Base-by-base conservation (phyloP, 2,797 vertebrate genomes). In the Geotrypetes seraphini region DNA sequence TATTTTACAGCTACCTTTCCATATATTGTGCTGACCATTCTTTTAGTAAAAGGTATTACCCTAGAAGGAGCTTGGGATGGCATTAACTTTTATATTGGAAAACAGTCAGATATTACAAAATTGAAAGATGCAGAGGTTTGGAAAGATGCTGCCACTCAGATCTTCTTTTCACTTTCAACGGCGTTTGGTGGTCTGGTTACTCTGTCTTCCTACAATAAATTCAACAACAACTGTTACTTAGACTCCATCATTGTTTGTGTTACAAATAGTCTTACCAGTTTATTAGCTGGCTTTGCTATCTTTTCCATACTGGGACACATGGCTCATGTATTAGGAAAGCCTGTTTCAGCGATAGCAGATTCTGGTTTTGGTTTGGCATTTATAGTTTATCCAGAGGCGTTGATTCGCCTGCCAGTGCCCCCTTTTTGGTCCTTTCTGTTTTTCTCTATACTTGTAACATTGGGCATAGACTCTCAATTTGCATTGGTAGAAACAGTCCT, bases 1-100 rank as follows among this genome's bases (percentile, higher is more conserved):
- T 97, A 95, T 60, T 95, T 96, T 37, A 95, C 91, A 1, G 90
- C 91, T 0, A 73, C 86, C n/a, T 94, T 94, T 47, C 92, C 94
- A 0, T 94, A 94, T 0, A 53, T 83, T 13, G 85, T 93, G 36
- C 75, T 97, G 30, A 16, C 92, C 3, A 88, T 94, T 49, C 56
- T 96, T 50, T 44, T 96, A 53, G 70, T 96, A 33, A 68, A 87
- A 64, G 92, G 92, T 4, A 66, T 69, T 25, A 96, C 91, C 16
- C 64, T 96, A 50, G 88, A 93, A 40, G 94, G 94, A 2, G 85
- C 94, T 16, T 57, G 38, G 30, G 70, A 89, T 4, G 91, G 92
- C 22, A 90, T 96, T 0, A 80, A 88, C n/a, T 96, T 78, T 50
- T 97, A 92, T 63, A 91, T 96, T 11, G 92, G 92, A n/a, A 63